Conservation (phyloP, 2,797 vertebrate genomes). For the Tangara arthus region DNA sequence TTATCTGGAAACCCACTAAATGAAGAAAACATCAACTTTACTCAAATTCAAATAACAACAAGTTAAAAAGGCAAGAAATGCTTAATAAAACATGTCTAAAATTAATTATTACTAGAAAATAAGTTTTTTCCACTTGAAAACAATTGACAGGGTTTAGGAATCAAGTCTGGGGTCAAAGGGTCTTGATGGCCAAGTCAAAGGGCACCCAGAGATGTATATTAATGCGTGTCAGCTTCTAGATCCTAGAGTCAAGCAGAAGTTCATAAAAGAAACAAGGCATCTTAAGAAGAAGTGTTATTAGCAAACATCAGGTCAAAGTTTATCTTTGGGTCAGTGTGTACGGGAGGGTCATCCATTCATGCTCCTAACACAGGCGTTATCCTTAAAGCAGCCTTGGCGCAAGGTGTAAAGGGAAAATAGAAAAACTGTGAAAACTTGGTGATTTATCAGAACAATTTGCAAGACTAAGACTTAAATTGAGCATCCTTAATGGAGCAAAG, state of each 20-base stretch:
- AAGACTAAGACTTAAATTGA: not conserved
- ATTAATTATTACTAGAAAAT: conserved; percentile 51
- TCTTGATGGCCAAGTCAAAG: conserved; percentile 66
- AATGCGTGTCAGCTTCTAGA: conserved; percentile 71
- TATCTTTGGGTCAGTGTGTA: conserved; percentile 84
- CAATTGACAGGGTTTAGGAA: conserved; percentile 56
- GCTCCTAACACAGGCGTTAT: conserved; percentile 4
- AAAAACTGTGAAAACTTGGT: not conserved
- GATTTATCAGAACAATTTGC: not conserved
- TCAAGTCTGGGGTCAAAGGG: conserved; percentile 68
- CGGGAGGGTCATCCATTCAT: conserved; percentile 22
- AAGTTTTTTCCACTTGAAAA: conserved; percentile 60
- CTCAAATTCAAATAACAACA: not conserved
- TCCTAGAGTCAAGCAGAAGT: conserved; percentile 70
- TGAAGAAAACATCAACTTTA: not conserved
- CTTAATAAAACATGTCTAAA: conserved; percentile 30
- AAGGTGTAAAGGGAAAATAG: conserved; percentile 11
- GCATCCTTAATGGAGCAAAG: not conserved
- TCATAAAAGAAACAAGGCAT: conserved; percentile 73
- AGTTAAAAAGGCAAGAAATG: not conserved
- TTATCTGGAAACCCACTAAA: not conserved
- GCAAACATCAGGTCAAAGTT: conserved; percentile 86
- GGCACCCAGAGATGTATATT: conserved; percentile 63
- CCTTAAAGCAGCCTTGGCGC: conserved; percentile 12
- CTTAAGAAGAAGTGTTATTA: conserved; percentile 76